Percentiles rank a stretch among this genome's conserved stretches.
Conservation (phyloP, 2,888 invertebrate genomes). For the Chloromyia formosa region DNA sequence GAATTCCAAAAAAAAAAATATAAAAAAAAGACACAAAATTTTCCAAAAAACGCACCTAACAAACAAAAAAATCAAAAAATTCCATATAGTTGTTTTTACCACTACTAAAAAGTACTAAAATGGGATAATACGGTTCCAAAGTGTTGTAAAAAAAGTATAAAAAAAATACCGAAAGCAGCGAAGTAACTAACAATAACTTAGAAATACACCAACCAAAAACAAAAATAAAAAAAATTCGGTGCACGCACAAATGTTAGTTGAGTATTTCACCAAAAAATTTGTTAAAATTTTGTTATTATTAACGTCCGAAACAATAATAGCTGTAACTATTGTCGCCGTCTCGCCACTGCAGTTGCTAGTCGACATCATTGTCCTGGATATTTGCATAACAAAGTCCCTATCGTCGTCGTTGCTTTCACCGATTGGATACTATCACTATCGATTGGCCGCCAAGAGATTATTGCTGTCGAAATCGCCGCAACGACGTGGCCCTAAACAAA, state of each 20-base stretch:
- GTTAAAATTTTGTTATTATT: slow-evolving; percentile 41
- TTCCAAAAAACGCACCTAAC: neutral
- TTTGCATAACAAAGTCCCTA: neutral
- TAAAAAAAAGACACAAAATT: slow-evolving; percentile 13
- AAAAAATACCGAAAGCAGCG: neutral
- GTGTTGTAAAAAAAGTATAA: slow-evolving; percentile 10
- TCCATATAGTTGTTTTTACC: slow-evolving; percentile 1
- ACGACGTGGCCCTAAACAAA: neutral
- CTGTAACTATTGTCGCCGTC: neutral
- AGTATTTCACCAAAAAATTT: slow-evolving; percentile 31
- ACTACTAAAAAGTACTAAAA: neutral
- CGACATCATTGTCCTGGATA: slow-evolving; percentile 24
- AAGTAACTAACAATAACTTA: slow-evolving; percentile 10
- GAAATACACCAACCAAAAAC: neutral
- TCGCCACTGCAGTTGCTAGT: neutral
- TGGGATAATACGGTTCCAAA: slow-evolving; percentile 31
- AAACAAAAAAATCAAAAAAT: slow-evolving; percentile 29
- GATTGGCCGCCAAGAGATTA: neutral
- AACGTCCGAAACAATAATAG: neutral
- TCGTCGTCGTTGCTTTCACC: neutral
- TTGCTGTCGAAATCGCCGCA: neutral
- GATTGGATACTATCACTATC: neutral
- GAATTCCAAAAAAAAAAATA: neutral
- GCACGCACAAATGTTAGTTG: slow-evolving; percentile 44
- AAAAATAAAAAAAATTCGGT: slow-evolving; percentile 25